Base-by-base conservation (phyloP, 1,140 invertebrate genomes). In the Neodiprion fabricii region DNA sequence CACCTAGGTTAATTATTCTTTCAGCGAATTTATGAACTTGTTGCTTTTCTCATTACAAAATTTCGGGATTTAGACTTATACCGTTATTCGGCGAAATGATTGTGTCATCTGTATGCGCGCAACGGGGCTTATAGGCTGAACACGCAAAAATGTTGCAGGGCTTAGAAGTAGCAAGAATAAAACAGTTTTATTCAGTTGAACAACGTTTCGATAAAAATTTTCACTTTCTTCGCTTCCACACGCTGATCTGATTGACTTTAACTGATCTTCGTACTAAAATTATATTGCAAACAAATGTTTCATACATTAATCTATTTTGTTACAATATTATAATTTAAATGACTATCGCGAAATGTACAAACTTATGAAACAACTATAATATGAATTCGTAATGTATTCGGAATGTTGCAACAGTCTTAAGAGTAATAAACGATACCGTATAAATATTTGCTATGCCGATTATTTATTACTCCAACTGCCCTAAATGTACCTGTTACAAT, bases 61-160 rank as follows among this genome's bases (percentile, higher is more conserved):
- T 61, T 61, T 61, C 53, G 53, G 53, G 53, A 61, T 61, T 61
- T 61, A 61, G 11, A 61, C n/a, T 40, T 40, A 40, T 61, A 61
- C 53, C 53, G 53, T 61, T 61, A 61, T 14, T 61, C 53, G 53
- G 53, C 53, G 53, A 61, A 61, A 61, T 61, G 53, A 61, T 61
- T 61, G 53, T 61, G 53, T 61, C 53, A 61, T 8, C 53, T 1
- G 53, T 61, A 61, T 61, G 7, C 53, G 53, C n/a, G n/a, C 53
- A 61, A 61, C 53, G 53, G 53, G 53, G 11, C 53, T 61, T 61
- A 17, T 61, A 14, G 11, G 53, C n/a, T 12, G 53, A 0, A 61
- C 8, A 61, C 7, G 53, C 53, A 61, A 61, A 61, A 61, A 61
- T 61, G 5, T 40, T 40, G 5, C 28, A 40, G 28, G 5, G 28